Percentiles rank a stretch among this genome's conserved stretches.
phyloP scores from a whole-genome alignment of 2,113 vertebrate species.

The Microcebus tavaratra region DNA sequence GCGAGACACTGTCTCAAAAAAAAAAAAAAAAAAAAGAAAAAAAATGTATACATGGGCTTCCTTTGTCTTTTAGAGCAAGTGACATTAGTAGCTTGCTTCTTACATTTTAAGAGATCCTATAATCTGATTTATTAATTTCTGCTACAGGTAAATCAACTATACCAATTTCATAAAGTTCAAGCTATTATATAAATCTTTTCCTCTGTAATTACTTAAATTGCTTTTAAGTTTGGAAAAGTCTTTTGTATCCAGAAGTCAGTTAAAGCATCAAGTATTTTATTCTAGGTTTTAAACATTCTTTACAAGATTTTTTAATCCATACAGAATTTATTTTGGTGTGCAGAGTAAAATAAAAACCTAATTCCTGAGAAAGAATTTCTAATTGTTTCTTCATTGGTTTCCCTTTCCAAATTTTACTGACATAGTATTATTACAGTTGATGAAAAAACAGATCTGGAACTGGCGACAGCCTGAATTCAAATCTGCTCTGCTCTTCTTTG shows the following conservation, averaged over 20 bases:
- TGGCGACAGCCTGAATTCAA: neutral
- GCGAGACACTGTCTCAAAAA: too few relatives aligned
- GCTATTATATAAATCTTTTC: neutral
- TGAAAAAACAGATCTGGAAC: neutral
- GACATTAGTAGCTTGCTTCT: neutral
- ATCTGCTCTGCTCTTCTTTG: neutral
- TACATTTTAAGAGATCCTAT: neutral
- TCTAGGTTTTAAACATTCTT: neutral
- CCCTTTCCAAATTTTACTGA: neutral
- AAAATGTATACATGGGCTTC: neutral
- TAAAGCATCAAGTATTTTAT: neutral
- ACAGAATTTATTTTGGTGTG: neutral
- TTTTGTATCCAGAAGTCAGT: neutral
- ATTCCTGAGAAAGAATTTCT: neutral
- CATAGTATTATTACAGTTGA: neutral
- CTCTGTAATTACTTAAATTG: conserved; percentile 37
- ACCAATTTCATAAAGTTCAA: conserved; percentile 5
- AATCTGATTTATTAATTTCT: neutral
- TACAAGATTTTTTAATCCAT: neutral
- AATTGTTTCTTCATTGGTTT: conserved; percentile 10
- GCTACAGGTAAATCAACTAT: neutral
- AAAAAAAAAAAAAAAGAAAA: too few relatives aligned
- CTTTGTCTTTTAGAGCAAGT: neutral
- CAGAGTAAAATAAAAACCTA: neutral
- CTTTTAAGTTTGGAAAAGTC: conserved; percentile 12